These are phyloP conservation scores for Strongylocentrotus purpuratus DNA, from an alignment of 35 echinoderm and acorn worm species.

Conservation along the genomic window DNA sequence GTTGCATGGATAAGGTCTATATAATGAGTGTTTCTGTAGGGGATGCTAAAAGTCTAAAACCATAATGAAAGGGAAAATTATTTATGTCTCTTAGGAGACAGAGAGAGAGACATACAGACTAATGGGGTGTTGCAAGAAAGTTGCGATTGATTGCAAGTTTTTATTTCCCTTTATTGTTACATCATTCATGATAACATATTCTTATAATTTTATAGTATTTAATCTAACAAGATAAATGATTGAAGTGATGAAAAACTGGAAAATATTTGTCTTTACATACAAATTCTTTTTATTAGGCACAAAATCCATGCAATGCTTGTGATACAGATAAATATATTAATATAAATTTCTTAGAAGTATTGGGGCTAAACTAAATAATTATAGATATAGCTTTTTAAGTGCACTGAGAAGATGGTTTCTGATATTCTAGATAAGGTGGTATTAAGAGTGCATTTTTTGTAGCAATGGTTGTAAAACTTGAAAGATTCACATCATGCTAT, in stretches of 20 bases:
- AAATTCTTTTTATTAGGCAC: neutral
- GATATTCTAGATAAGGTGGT: too few relatives aligned
- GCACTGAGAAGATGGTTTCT: too few relatives aligned
- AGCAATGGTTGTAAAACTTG: neutral
- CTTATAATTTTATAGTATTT: neutral
- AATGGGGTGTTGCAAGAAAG: too few relatives aligned
- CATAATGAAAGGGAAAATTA: too few relatives aligned
- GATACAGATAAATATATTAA: neutral
- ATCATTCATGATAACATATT: neutral
- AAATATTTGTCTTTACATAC: neutral
- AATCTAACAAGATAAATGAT: neutral
- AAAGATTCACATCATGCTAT: neutral
- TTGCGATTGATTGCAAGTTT: too few relatives aligned
- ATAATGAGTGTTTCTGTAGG: too few relatives aligned
- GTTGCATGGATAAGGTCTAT: too few relatives aligned
- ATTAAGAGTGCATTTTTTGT: neutral
- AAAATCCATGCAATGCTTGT: neutral
- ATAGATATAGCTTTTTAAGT: too few relatives aligned
- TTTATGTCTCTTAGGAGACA: too few relatives aligned
- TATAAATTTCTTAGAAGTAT: neutral
- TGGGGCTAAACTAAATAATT: neutral
- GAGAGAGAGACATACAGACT: too few relatives aligned
- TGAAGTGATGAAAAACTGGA: neutral
- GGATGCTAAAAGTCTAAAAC: too few relatives aligned
- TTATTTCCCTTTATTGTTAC: slow-evolving; percentile 19